These are phyloP conservation scores for Acrocephalus scirpaceus DNA, from an alignment of 2,797 vertebrate genomes.

Conservation along the genomic window DNA sequence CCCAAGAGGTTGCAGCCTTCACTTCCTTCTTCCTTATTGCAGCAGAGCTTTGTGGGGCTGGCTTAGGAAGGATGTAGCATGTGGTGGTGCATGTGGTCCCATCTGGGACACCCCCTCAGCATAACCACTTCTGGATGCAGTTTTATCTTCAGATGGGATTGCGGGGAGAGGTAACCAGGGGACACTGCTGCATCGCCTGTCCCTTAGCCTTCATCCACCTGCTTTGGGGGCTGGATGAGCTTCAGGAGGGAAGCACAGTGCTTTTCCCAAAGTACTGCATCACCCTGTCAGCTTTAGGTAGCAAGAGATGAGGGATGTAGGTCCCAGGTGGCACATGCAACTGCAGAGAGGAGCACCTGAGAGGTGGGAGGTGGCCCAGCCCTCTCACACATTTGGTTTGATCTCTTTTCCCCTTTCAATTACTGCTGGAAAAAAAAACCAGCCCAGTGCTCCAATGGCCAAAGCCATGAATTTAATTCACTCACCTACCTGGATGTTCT, in stretches of 20 bases:
- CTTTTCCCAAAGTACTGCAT: neutral
- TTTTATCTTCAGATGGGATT: neutral
- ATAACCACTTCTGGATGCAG: neutral
- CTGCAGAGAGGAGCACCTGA: neutral
- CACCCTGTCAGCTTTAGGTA: neutral
- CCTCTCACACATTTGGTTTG: neutral
- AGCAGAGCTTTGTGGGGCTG: neutral
- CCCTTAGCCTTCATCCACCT: neutral
- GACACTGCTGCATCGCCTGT: neutral
- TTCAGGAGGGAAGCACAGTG: neutral
- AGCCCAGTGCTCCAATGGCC: neutral
- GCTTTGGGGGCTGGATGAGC: neutral
- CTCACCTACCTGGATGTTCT: neutral
- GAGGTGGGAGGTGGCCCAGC: neutral
- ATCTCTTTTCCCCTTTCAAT: neutral
- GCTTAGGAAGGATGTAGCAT: neutral
- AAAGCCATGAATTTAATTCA: neutral
- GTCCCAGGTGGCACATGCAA: neutral
- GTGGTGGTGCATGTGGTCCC: fast-evolving
- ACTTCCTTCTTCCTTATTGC: neutral
- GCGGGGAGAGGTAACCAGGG: neutral
- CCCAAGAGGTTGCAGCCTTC: neutral
- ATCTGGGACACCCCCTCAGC: neutral
- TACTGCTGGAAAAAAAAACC: neutral
- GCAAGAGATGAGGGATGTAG: neutral